Evolutionary conservation across 2,888 invertebrate genomes (phyloP), one percentile per base, ranked within the genome.

Genomic region (Tromatobia lineatoria): DNA sequence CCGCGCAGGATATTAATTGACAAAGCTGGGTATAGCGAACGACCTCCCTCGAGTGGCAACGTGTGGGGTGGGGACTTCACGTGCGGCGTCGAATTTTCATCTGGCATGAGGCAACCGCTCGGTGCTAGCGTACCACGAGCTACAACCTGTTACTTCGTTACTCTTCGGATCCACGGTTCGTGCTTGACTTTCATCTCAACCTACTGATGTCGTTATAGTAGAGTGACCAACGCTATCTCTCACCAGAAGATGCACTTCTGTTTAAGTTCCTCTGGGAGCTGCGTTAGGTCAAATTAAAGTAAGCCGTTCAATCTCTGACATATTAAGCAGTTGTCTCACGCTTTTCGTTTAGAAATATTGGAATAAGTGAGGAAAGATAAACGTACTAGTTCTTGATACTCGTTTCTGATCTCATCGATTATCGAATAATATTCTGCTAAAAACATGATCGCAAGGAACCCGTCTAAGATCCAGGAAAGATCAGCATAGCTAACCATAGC

Each of bases 71-170:
- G 34, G 34, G 18, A 15, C 34, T 59, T 47, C 29, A 45, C 59
- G 47, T 47, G 66, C 54, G 47, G 50, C 69, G 66, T 64, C 67
- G 83, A 73, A 83, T 80, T 83, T 83, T 80, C 77, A 83, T 83
- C 61, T 57, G 42, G 59, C 59, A 59, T 59, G 59, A 50, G 73
- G 80, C 64, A 67, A 80, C 52, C 76, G 80, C 66, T 59, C 52
- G 38, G 67, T 45, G 50, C 54, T 57, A 59, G 45, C 54, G 70
- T 57, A 79, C 69, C 77, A 69, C 59, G 59, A 77, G 67, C 83
- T 83, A 59, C 83, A 83, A 83, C 83, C 83, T 83, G 83, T 83
- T 83, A 83, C 83, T 83, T 80, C 79, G 69, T 82, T 82, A 78
- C 61, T 18, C 59, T 54, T 64, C 34, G 45, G 64, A 23, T 38